These are phyloP conservation scores for Serilophus lunatus DNA, from an alignment of 2,113 vertebrate species.

Conservation along the genomic window DNA sequence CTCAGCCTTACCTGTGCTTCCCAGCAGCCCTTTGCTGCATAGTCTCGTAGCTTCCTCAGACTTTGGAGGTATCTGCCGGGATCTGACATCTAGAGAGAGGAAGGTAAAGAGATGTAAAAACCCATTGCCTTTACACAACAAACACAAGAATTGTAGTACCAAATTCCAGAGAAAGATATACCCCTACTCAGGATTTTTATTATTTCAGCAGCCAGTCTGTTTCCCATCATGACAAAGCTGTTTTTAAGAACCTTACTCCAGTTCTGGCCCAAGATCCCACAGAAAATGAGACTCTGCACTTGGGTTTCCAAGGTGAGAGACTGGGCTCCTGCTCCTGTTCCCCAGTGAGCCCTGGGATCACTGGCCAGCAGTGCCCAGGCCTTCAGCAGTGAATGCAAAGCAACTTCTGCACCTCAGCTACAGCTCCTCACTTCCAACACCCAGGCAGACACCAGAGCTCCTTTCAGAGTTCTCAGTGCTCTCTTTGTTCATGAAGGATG, in stretches of 20 bases:
- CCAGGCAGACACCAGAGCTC: not conserved
- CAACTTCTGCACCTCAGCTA: not conserved
- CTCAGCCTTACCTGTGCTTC: slow-evolving; percentile 86
- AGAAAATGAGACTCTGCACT: not conserved
- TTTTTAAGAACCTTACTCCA: not conserved
- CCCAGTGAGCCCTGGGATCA: not conserved
- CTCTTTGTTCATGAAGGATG: not conserved
- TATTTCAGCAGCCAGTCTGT: not conserved
- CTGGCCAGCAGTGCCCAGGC: not conserved
- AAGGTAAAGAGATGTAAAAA: not conserved
- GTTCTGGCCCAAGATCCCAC: not conserved
- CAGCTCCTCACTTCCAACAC: not conserved
- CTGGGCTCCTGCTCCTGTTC: not conserved
- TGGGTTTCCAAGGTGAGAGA: not conserved
- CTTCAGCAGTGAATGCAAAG: not conserved
- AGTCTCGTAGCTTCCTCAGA: slow-evolving; percentile 90
- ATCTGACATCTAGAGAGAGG: slow-evolving; percentile 78
- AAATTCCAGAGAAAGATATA: not conserved
- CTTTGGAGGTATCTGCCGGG: slow-evolving; percentile 92
- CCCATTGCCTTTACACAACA: not conserved
- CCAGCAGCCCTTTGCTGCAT: slow-evolving; percentile 92
- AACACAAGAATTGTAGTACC: not conserved
- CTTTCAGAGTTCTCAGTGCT: not conserved
- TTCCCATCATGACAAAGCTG: not conserved
- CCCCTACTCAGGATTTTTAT: too few relatives aligned